A percentile compares a stretch with the other conserved stretches of the same genome.
These are phyloP conservation scores for Marisa cornuarietis DNA, from an alignment of 1,140 invertebrate species.

Conservation along the genomic window DNA sequence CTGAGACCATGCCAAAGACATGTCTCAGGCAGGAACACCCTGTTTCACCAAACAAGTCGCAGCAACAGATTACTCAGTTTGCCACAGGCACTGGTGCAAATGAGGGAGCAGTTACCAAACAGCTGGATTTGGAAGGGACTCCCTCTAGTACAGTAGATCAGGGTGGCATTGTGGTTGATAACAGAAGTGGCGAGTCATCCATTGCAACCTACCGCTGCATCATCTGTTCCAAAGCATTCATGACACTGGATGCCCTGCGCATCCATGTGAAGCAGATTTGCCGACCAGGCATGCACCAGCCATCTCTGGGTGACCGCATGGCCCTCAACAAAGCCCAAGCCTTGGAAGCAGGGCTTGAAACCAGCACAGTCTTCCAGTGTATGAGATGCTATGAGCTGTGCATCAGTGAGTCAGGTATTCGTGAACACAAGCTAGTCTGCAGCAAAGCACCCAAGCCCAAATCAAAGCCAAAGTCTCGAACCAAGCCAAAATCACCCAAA, in stretches of 20 bases:
- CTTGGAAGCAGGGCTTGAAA: conserved; percentile 26
- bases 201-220: conserved; percentile 37
- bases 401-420: conserved; percentile 31
- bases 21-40: too few species aligned
- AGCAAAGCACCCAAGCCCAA: conserved; percentile 22
- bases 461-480: conserved; percentile 5
- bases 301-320: conserved; percentile 17
- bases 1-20: too few species aligned
- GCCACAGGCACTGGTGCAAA: too few species aligned
- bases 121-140: too few species aligned
- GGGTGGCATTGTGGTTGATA: conserved; percentile 20
- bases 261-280: conserved; percentile 32
- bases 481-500: neutral
- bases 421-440: conserved; percentile 29
- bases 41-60: too few species aligned
- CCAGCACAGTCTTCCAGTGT: conserved; percentile 37
- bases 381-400: conserved; percentile 33
- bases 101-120: too few species aligned
- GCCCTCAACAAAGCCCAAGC: conserved; percentile 25
- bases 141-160: neutral
- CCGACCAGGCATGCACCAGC: conserved; percentile 25
- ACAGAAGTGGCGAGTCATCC: conserved; percentile 18
- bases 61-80: too few species aligned
- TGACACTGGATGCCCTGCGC: conserved; percentile 28
- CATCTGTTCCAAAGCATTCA: conserved; percentile 33